phyloP scores from a whole-genome alignment of 1,140 invertebrate genomes.

The Philotrypesis tridentata region DNA sequence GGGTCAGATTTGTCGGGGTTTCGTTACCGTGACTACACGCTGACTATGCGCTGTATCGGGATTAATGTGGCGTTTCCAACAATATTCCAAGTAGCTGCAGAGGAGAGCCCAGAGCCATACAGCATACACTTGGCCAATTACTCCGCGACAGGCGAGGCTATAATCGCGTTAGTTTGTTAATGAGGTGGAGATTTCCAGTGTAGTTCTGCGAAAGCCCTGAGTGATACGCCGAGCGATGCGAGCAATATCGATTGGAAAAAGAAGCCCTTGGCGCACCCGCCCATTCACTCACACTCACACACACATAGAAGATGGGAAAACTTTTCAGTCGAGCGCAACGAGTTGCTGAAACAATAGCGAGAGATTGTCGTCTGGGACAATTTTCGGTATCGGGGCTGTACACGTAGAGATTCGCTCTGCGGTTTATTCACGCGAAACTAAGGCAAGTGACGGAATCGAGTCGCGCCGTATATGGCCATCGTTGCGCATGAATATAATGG shows the following conservation, averaged over 20 bases:
- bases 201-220: not conserved
- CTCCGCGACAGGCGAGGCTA: not conserved
- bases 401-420: not conserved
- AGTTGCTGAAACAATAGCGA: too few relatives aligned
- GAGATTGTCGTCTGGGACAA: too few relatives aligned
- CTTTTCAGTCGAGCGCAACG: not conserved
- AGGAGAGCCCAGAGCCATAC: not conserved
- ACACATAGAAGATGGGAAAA: not conserved
- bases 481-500: slow-evolving; percentile 27
- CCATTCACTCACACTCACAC: too few relatives aligned
- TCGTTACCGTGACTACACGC: not conserved
- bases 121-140: not conserved
- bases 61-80: not conserved
- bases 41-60: not conserved
- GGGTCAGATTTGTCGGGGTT: not conserved
- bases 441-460: not conserved
- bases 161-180: not conserved
- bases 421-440: not conserved
- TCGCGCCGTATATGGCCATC: not conserved
- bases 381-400: too few relatives aligned
- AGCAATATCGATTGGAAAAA: not conserved
- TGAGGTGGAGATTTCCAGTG: not conserved
- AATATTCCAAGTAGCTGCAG: not conserved
- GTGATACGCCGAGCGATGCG: not conserved
- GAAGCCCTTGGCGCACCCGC: too few relatives aligned